Evolutionary conservation across 1,140 invertebrate species (phyloP).

Genomic region (Heliconius melpomene): DNA sequence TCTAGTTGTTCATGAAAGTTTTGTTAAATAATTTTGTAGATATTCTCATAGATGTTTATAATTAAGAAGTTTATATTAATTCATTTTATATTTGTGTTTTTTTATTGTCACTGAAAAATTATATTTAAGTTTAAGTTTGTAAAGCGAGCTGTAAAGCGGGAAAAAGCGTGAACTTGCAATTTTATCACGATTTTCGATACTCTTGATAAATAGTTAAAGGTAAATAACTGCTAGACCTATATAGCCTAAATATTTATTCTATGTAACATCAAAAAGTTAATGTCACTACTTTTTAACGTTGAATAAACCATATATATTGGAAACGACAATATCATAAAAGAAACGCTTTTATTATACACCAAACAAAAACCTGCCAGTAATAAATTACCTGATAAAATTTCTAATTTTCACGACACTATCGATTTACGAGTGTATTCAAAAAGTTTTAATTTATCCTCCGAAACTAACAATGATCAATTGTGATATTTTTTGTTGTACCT

Average conservation of each 20-base stretch:
- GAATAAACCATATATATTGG: background rate
- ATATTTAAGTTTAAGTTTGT: too few relatives aligned
- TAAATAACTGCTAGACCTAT: background rate
- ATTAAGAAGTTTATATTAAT: too few relatives aligned
- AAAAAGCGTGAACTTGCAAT: too few relatives aligned
- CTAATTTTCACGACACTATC: background rate
- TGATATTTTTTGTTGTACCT: background rate
- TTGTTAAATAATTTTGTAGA: background rate
- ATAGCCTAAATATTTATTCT: background rate
- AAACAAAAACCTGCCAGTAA: background rate
- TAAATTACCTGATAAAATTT: conserved; percentile 13
- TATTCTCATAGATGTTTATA: background rate
- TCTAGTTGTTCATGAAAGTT: background rate
- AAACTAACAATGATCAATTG: background rate
- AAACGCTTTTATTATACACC: background rate
- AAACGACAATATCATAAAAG: background rate
- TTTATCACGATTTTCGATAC: too few relatives aligned
- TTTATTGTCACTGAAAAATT: too few relatives aligned
- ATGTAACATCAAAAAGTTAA: background rate
- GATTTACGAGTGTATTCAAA: background rate
- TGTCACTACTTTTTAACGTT: background rate
- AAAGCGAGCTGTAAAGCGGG: too few relatives aligned
- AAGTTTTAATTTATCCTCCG: background rate
- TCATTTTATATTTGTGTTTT: too few relatives aligned
- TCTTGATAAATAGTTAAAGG: too few relatives aligned